Evolutionary conservation across 1,140 invertebrate genomes (phyloP), one percentile per base, ranked within the genome.

Genomic region (Zaprionus ghesquierei): DNA sequence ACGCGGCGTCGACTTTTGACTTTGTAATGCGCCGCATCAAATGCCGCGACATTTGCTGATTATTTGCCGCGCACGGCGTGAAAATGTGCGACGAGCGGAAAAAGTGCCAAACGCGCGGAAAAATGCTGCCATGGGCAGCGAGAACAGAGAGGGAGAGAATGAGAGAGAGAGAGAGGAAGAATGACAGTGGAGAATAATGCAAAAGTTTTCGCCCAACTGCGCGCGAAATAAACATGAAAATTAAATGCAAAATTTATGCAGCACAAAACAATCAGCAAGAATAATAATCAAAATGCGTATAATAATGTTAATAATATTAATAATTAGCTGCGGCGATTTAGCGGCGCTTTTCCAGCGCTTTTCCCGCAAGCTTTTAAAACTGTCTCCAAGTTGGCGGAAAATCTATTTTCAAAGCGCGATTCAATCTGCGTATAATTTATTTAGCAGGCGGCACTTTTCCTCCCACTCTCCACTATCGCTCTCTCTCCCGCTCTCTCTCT

Each of bases 371-470:
- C 15, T 41, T 41, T 5, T 0, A 12, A 46, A 46, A 46, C 18
- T 18, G 41, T 46, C 41, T 12, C 41, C 15, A 22, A 18, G 41
- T 20, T 22, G 18, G 41, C 18, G 41, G 41, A 46, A 46, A 46
- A 65, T 38, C 46, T 31, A 15, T 31, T 27, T 13, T 9, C 2
- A 25, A 69, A 64, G 20, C 53, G 23, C 35, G 5, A 20, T 20
- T 51, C n/a, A 41, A 62, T 46, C 9, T 41, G 58, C 51, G 51
- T 53, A 66, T 66, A 58, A 59, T 65, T 71, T 71, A 58, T 58
- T 44, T 31, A 22, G n/a, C 55, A 38, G 38, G 15, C 38, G 6
- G 0, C 15, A 15, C 3, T n/a, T n/a, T n/a, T 8, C 18, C 18
- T 1, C 18, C 6, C 41, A 38, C 5, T 10, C 41, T 20, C 10